phyloP scores from a whole-genome alignment of 2,888 invertebrate genomes.

The Macrosiphum euphorbiae region DNA sequence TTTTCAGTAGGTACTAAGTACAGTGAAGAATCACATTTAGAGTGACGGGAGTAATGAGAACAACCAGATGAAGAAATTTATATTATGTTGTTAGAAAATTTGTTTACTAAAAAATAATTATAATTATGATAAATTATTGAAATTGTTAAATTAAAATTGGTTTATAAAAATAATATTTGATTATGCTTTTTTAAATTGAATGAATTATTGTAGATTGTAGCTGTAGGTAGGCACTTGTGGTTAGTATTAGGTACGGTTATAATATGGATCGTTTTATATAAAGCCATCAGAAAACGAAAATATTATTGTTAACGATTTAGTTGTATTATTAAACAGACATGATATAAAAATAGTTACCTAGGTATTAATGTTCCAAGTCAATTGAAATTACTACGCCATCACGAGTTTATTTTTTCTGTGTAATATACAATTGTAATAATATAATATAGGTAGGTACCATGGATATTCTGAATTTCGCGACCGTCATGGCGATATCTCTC shows the following conservation, averaged over 20 bases:
- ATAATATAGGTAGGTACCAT: no score
- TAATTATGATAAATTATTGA: not conserved
- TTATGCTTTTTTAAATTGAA: not conserved
- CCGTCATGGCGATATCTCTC: no score
- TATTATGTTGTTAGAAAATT: not conserved
- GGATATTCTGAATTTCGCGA: no score
- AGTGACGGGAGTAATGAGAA: no score
- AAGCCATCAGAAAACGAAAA: not conserved
- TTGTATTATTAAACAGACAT: not conserved
- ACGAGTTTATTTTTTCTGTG: no score
- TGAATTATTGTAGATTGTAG: not conserved
- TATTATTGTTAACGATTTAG: not conserved
- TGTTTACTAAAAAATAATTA: not conserved
- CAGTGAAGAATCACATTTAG: no score
- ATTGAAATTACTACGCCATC: not conserved
- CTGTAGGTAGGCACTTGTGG: not conserved
- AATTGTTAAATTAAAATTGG: not conserved
- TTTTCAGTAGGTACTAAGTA: no score
- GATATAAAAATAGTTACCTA: not conserved
- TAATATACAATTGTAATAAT: no score
- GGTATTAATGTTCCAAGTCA: no score
- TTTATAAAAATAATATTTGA: not conserved
- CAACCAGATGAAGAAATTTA: no score
- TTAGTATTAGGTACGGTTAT: not conserved
- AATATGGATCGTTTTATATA: not conserved